phyloP scores from a whole-genome alignment of 2,797 vertebrate genomes.

The Apogon talboti region DNA sequence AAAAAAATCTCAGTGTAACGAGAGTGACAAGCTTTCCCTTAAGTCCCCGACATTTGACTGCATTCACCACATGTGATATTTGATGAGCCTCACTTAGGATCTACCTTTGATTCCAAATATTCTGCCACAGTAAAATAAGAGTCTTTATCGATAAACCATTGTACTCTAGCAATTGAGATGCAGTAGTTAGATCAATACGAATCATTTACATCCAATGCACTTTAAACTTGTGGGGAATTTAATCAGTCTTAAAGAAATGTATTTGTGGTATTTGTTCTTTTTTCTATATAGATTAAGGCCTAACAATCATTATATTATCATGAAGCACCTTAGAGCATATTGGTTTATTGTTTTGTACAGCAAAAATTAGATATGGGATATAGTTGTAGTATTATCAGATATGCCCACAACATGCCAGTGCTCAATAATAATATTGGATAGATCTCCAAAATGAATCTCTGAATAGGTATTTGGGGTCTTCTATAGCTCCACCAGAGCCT shows the following conservation, averaged over 20 bases:
- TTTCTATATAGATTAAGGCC: conserved; percentile 64
- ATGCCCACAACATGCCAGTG: conserved; percentile 23
- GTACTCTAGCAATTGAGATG: conserved; percentile 50
- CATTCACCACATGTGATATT: conserved; percentile 43
- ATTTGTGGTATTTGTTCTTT: conserved; percentile 63
- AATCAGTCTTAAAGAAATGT: conserved; percentile 62
- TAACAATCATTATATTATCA: conserved; percentile 68
- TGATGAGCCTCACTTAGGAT: conserved; percentile 51
- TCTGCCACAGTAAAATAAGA: conserved; percentile 45
- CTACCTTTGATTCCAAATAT: conserved; percentile 38
- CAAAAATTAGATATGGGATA: conserved; percentile 42
- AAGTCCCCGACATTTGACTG: conserved; percentile 39
- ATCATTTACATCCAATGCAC: conserved; percentile 80
- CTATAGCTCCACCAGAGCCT: conserved; percentile 14
- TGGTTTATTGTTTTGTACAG: conserved; percentile 47
- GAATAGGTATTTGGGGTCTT: conserved; percentile 20
- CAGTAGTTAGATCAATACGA: conserved; percentile 66
- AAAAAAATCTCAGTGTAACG: conserved; percentile 56
- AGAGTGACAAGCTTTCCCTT: conserved; percentile 46
- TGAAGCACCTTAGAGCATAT: conserved; percentile 78
- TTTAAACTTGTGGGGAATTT: conserved; percentile 77
- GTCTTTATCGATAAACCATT: conserved; percentile 45
- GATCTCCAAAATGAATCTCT: conserved; percentile 13
- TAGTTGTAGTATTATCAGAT: conserved; percentile 34
- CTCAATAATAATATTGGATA: conserved; percentile 32